phyloP scores from a whole-genome alignment of 1,140 invertebrate species.

The Thaumatotibia leucotreta region DNA sequence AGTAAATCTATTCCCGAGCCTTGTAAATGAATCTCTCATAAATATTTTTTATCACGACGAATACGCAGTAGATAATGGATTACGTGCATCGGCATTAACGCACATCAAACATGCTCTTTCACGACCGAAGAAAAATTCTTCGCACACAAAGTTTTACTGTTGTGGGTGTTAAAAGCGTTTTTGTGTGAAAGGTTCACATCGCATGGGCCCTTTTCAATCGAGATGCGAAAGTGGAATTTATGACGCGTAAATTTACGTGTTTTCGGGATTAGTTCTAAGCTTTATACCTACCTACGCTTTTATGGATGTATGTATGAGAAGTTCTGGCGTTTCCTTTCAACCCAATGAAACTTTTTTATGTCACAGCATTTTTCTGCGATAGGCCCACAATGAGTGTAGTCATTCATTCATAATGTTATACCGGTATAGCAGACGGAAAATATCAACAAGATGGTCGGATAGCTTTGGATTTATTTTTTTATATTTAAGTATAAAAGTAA shows the following conservation, averaged over 20 bases:
- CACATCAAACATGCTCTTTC: constrained; percentile 30
- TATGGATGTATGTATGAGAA: constrained; percentile 2
- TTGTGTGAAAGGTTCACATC: constrained; percentile 41
- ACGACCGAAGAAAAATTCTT: constrained; percentile 44
- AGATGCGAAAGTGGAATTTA: constrained; percentile 52
- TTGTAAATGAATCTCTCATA: not conserved
- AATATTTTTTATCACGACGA: not conserved
- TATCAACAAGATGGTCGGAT: too few relatives aligned
- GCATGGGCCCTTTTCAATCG: constrained; percentile 43
- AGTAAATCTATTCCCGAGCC: too few relatives aligned
- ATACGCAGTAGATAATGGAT: not conserved
- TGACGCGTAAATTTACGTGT: constrained; percentile 37
- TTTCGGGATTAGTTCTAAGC: constrained; percentile 23
- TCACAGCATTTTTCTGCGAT: not conserved
- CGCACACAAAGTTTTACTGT: constrained; percentile 36
- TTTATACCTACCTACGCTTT: constrained; percentile 5
- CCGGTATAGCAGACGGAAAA: too few relatives aligned
- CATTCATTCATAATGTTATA: too few relatives aligned
- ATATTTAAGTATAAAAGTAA: too few relatives aligned
- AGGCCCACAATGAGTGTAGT: too few relatives aligned
- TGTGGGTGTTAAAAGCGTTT: constrained; percentile 40
- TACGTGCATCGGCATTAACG: not conserved
- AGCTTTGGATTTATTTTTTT: too few relatives aligned
- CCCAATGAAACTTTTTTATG: not conserved
- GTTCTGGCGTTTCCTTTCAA: not conserved